phyloP scores from a whole-genome alignment of 1,140 invertebrate genomes.

The Apis mellifera region DNA sequence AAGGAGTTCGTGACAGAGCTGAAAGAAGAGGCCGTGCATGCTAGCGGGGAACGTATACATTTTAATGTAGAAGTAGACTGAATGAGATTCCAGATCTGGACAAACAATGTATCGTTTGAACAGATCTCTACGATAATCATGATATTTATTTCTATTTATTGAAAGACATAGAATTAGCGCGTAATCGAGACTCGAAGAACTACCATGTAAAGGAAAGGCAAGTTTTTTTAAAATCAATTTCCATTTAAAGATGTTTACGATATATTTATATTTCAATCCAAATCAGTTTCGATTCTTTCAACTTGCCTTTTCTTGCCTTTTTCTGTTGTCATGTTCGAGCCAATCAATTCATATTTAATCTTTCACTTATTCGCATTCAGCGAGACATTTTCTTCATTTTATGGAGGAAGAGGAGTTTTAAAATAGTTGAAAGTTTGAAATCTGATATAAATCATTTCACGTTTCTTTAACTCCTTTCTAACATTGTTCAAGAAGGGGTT shows the following conservation, averaged over 20 bases:
- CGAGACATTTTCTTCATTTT: slow-evolving; percentile 25
- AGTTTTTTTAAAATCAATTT: background rate
- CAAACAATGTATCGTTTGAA: slow-evolving; percentile 31
- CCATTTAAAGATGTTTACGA: background rate
- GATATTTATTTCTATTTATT: slow-evolving; percentile 74
- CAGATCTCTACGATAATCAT: slow-evolving; percentile 34
- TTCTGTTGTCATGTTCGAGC: background rate
- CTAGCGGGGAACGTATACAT: slow-evolving; percentile 1
- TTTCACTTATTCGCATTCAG: background rate
- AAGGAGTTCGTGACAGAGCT: background rate
- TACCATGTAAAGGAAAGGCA: background rate
- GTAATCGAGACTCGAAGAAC: slow-evolving; percentile 1
- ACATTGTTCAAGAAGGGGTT: background rate
- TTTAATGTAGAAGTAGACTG: slow-evolving; percentile 67
- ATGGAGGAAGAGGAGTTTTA: slow-evolving; percentile 63
- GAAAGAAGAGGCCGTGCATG: background rate
- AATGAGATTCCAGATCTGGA: slow-evolving; percentile 50
- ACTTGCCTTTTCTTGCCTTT: background rate
- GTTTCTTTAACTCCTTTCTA: background rate
- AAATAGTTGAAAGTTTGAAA: slow-evolving; percentile 39
- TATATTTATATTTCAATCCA: background rate
- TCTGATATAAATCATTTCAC: slow-evolving; percentile 31
- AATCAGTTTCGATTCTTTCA: background rate
- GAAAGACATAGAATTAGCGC: slow-evolving; percentile 40
- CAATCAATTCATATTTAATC: slow-evolving; percentile 1